Evolutionary conservation across 2,797 vertebrate species (phyloP), one percentile per base, ranked within the genome.

Genomic region (Galagoides demidoff): DNA sequence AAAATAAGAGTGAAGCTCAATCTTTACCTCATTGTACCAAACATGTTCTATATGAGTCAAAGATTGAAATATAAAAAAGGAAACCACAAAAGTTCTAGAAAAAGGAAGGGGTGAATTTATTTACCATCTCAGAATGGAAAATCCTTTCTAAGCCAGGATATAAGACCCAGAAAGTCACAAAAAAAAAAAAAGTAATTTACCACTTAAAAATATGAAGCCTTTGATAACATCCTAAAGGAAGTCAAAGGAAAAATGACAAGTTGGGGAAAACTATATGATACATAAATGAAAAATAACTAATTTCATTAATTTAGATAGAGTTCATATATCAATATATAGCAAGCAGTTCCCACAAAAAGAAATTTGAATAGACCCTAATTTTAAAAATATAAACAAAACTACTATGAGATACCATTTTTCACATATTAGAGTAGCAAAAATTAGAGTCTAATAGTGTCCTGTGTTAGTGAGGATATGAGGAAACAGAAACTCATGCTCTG

Each of bases 231-330:
- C 19, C 78, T 91, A 85, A 68, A 73, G n/a, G 39, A 74, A 92
- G 19, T 73, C 83, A 95, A 86, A 96, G 31, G n/a, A 90, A 96
- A 95, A 91, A 64, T 39, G 49, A 84, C 12, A 89, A 86, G 86
- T 2, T 66, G 23, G 39, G 16, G 55, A 64, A 95, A 95, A 71
- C 55, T 34, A 83, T 1, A 85, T 9, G 25, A 7, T 92, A 39
- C 29, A 94, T 64, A 90, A 95, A 83, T 5, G 63, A 77, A 10
- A 82, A 88, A 95, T 81, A 87, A 37, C 14, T 13, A 68, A 83
- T 77, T 82, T 90, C 70, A 68, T 91, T 77, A 68, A 95, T n/a
- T 92, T 82, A 73, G 27, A 45, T 57, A 43, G 9, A 78, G 12
- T 74, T 92, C 22, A 64, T 64, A 71, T 17, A 94, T 70, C 45